Percentiles rank a stretch among this genome's conserved stretches.
Evolutionary conservation across 2,888 invertebrate species (phyloP).

Genomic region (Leucoma salicis): DNA sequence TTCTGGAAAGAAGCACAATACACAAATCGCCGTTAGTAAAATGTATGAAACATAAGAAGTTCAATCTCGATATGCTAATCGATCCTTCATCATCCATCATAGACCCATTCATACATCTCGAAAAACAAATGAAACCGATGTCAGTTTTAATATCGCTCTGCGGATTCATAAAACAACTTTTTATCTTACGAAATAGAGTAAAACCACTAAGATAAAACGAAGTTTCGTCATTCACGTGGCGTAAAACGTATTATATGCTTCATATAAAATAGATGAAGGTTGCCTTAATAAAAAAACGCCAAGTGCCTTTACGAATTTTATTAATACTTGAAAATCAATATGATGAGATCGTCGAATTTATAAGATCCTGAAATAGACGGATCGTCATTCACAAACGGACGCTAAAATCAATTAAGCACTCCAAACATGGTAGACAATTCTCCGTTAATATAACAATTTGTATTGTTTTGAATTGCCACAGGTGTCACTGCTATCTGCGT

Average conservation of each 20-base stretch:
- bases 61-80: constrained; percentile 24
- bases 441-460: background rate
- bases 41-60: constrained; percentile 21
- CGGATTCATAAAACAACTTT: constrained; percentile 10
- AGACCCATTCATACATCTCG: constrained; percentile 15
- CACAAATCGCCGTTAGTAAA: constrained; percentile 4
- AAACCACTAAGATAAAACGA: background rate
- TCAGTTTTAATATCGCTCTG: constrained; percentile 4
- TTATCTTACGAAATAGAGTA: constrained; percentile 6
- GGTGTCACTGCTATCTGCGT: background rate
- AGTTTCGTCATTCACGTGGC: background rate
- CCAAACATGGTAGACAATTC: constrained; percentile 6
- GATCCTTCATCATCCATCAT: constrained; percentile 26
- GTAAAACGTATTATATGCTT: background rate
- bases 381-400: background rate
- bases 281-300: constrained; percentile 1
- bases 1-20: too few relatives aligned
- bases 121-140: constrained; percentile 29
- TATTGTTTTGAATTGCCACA: background rate
- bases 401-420: constrained; percentile 1
- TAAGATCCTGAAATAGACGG: background rate
- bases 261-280: background rate
- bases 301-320: background rate
- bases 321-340: background rate
- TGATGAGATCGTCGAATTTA: background rate